Percentiles rank a stretch among this genome's conserved stretches.
Conservation (phyloP, 2,888 invertebrate species). For the Syritta pipiens region DNA sequence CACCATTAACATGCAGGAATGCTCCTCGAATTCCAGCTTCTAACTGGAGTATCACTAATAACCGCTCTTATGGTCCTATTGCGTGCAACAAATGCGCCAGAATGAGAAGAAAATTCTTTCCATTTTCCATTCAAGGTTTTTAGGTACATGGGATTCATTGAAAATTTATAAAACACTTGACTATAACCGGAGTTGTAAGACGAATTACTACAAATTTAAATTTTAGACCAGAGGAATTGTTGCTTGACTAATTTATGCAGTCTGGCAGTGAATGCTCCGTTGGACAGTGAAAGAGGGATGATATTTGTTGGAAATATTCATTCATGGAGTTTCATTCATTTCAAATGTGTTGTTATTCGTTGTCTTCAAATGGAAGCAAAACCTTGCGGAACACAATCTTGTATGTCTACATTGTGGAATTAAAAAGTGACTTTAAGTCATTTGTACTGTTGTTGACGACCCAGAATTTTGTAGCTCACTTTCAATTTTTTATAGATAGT, state of each 20-base stretch:
- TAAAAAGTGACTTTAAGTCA: too few relatives aligned
- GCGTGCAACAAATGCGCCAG: constrained; percentile 8
- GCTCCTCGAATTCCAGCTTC: constrained; percentile 21
- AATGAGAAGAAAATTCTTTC: background rate
- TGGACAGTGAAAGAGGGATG: constrained; percentile 11
- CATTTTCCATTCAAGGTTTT: constrained; percentile 8
- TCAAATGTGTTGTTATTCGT: too few relatives aligned
- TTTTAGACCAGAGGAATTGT: constrained; percentile 14
- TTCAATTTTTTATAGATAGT: too few relatives aligned
- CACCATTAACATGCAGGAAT: constrained; percentile 21
- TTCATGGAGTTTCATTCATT: background rate
- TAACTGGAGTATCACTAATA: constrained; percentile 49
- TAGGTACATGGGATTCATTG: constrained; percentile 17
- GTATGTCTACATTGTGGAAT: too few relatives aligned
- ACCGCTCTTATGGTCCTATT: constrained; percentile 29
- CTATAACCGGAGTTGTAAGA: constrained; percentile 12
- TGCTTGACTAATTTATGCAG: constrained; percentile 24
- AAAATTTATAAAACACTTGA: constrained; percentile 16
- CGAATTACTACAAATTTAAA: constrained; percentile 31
- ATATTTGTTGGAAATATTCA: background rate
- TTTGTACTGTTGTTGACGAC: too few relatives aligned
- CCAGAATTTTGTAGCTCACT: too few relatives aligned
- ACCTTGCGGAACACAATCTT: too few relatives aligned
- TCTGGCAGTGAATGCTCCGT: constrained; percentile 27
- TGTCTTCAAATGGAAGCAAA: too few relatives aligned